Evolutionary conservation across 2,797 vertebrate genomes (phyloP), one percentile per base, ranked within the genome.

Genomic region (Menidia menidia): DNA sequence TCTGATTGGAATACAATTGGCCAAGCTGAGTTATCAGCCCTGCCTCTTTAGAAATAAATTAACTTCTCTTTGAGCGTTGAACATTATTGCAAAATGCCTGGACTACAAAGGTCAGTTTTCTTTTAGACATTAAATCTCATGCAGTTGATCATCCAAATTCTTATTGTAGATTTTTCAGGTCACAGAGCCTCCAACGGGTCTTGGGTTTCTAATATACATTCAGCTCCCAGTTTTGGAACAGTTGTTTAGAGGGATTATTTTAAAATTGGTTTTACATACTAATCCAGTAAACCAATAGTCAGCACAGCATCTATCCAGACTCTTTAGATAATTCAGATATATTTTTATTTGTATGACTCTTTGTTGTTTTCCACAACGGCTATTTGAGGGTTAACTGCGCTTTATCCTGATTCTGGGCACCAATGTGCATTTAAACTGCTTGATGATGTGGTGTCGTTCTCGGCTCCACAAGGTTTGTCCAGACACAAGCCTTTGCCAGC

Each of bases 401-500:
- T 8, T 65, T 19, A 64, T 35, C 16, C 30, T 35, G 4, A 63
- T 63, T 50, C 52, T 33, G 25, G 9, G 11, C 51, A 13, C 48
- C 62, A 65, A 52, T 52, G 51, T 69, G 57, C 30, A 66, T 61
- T 35, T 73, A n/a, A 42, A 65, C 42, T 19, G 65, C 45, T 64
- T 61, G 31, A 62, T 18, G 41, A 56, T 71, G 41, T 74, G 67
- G 61, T 74, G 8, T 65, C 58, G 4, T 68, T 43, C 56, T 56
- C 39, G 33, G 30, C 65, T 59, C 41, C 14, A 8, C 31, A 31
- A 35, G 15, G n/a, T 58, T 48, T 39, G 44, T 66, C 25, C 43
- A 73, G 72, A 80, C 71, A 73, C 60, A 66, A 71, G 71, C 44
- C 60, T 68, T 51, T 53, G 25, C 58, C 47, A 5, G 2, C 32